A percentile compares a stretch with the other conserved stretches of the same genome.
These are phyloP conservation scores for Chroicocephalus ridibundus DNA, from an alignment of 2,113 vertebrate genomes.

Conservation along the genomic window DNA sequence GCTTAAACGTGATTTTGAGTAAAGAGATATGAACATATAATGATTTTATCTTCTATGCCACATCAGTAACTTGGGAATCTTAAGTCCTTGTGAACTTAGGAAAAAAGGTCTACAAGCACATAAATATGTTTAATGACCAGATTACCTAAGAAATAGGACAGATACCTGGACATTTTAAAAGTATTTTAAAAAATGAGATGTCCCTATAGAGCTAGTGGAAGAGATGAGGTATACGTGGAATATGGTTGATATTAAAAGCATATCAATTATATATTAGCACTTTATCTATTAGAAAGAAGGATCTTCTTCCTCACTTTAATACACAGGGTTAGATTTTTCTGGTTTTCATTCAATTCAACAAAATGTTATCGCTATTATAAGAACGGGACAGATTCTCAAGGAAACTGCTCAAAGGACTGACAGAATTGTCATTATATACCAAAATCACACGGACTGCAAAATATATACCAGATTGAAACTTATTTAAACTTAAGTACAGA, in stretches of 20 bases:
- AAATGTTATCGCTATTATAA: background rate
- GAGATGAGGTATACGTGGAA: background rate
- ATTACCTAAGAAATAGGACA: background rate
- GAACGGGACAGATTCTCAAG: background rate
- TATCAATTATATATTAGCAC: background rate
- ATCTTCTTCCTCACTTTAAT: background rate
- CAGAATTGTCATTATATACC: background rate
- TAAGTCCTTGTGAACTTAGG: background rate
- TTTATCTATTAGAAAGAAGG: background rate
- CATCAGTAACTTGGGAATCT: background rate
- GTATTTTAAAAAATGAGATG: background rate
- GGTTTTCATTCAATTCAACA: background rate
- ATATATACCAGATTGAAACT: background rate
- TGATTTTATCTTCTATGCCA: background rate
- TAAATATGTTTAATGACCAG: background rate
- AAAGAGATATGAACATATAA: background rate
- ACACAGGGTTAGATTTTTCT: background rate
- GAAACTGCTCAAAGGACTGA: background rate
- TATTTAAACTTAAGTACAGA: background rate
- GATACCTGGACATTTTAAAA: background rate
- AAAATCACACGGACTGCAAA: background rate
- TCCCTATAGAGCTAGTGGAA: background rate
- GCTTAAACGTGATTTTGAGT: background rate
- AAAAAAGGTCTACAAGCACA: background rate
- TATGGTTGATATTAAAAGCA: background rate